Percentiles rank a stretch among this genome's conserved stretches.
Conservation (phyloP, 2,888 invertebrate species). For the Cheilosia urbana region DNA sequence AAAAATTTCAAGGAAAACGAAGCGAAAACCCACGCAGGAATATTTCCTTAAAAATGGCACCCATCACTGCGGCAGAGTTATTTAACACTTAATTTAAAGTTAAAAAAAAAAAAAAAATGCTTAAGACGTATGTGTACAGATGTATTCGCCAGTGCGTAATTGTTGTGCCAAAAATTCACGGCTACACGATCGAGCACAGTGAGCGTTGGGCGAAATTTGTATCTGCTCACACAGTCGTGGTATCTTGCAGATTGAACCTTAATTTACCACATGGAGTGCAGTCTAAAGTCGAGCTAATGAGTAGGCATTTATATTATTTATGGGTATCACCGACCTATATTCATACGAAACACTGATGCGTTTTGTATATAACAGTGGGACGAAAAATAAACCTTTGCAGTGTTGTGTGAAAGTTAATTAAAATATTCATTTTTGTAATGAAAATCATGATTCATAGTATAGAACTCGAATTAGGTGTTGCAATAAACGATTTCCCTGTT, state of each 20-base stretch:
- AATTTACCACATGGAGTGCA: constrained; percentile 79
- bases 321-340: constrained; percentile 14
- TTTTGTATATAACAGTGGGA: neutral
- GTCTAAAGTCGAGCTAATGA: constrained; percentile 78
- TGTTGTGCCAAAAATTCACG: constrained; percentile 49
- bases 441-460: neutral
- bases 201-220: constrained; percentile 10
- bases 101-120: neutral
- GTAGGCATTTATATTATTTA: constrained; percentile 59
- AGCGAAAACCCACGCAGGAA: constrained; percentile 21
- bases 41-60: constrained; percentile 23
- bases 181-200: constrained; percentile 22
- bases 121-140: neutral
- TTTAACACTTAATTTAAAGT: constrained; percentile 11
- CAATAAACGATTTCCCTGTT: neutral
- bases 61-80: constrained; percentile 23
- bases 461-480: neutral
- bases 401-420: neutral
- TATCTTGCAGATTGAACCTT: constrained; percentile 55
- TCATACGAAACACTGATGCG: no score
- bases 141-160: neutral
- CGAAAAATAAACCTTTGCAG: neutral
- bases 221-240: constrained; percentile 11
- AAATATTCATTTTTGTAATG: neutral
- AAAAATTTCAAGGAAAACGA: constrained; percentile 4